These are phyloP conservation scores for Nomada fabriciana DNA, from an alignment of 2,888 invertebrate species.

Conservation along the genomic window DNA sequence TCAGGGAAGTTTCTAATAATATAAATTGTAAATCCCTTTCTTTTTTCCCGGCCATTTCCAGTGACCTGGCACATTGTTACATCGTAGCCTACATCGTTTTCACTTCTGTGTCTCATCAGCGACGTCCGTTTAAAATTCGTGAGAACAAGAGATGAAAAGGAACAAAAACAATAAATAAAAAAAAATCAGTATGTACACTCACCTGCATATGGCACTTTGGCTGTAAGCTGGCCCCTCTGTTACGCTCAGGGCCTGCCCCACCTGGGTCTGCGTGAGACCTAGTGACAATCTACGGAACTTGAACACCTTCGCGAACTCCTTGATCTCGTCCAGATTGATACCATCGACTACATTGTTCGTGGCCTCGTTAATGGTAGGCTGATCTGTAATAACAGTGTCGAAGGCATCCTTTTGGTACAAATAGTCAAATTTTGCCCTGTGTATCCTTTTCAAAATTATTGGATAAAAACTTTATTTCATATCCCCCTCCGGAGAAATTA, in stretches of 20 bases:
- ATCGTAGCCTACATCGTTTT: conserved; percentile 43
- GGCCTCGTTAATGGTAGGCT: conserved; percentile 96
- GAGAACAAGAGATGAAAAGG: background rate
- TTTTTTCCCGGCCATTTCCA: conserved; percentile 77
- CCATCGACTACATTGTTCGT: conserved; percentile 98
- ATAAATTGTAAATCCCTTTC: conserved; percentile 20
- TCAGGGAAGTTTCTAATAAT: conserved; percentile 1
- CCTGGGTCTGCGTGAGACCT: conserved; percentile 98
- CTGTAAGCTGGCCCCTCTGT: conserved; percentile 99
- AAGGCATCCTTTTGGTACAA: conserved; percentile 5
- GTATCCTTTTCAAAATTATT: background rate
- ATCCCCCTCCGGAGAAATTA: too few relatives aligned
- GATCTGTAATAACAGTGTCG: conserved; percentile 87
- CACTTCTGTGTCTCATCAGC: conserved; percentile 57
- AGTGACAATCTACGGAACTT: conserved; percentile 96
- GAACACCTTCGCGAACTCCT: conserved; percentile 99
- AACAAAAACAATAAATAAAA: conserved; percentile 20
- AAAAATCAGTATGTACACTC: conserved; percentile 78
- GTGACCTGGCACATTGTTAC: conserved; percentile 81
- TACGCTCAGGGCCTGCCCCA: conserved; percentile 97
- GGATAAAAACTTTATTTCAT: background rate
- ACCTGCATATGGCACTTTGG: conserved; percentile 99
- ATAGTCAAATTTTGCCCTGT: background rate
- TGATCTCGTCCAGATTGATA: conserved; percentile 98
- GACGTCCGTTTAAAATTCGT: conserved; percentile 57